Percentiles rank a stretch among this genome's conserved stretches.
phyloP scores from a whole-genome alignment of 2,113 vertebrate species.

The Columba janthina region DNA sequence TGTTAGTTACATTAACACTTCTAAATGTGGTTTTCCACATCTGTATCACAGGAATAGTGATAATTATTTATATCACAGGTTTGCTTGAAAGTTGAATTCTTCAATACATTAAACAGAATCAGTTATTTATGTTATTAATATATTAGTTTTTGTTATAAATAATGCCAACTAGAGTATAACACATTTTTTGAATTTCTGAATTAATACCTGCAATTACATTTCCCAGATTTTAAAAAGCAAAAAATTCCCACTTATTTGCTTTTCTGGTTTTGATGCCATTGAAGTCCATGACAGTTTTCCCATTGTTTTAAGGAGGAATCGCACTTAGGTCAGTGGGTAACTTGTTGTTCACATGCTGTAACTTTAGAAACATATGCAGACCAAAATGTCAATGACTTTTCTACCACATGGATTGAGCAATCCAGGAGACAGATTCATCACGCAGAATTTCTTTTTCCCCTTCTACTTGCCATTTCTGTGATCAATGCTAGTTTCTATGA shows the following conservation, averaged over 20 bases:
- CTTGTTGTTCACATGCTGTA: neutral
- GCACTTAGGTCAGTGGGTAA: neutral
- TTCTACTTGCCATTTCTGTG: neutral
- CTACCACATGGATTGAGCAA: neutral
- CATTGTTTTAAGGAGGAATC: neutral
- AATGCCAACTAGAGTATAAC: neutral
- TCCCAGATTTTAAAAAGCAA: neutral
- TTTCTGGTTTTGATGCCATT: neutral
- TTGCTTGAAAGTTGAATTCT: neutral
- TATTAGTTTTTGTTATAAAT: neutral
- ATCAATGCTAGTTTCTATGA: neutral
- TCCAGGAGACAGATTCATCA: neutral
- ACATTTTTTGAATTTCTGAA: neutral
- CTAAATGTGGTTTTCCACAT: neutral
- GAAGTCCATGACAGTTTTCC: neutral
- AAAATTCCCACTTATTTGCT: neutral
- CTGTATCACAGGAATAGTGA: neutral
- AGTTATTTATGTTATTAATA: neutral
- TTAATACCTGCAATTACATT: neutral
- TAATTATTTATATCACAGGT: neutral
- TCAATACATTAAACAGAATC: neutral
- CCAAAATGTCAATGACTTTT: neutral
- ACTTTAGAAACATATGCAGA: neutral
- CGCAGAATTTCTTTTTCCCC: neutral
- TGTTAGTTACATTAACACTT: neutral